Evolutionary conservation across 1,140 invertebrate genomes (phyloP).

Genomic region (Diuraphis noxia): DNA sequence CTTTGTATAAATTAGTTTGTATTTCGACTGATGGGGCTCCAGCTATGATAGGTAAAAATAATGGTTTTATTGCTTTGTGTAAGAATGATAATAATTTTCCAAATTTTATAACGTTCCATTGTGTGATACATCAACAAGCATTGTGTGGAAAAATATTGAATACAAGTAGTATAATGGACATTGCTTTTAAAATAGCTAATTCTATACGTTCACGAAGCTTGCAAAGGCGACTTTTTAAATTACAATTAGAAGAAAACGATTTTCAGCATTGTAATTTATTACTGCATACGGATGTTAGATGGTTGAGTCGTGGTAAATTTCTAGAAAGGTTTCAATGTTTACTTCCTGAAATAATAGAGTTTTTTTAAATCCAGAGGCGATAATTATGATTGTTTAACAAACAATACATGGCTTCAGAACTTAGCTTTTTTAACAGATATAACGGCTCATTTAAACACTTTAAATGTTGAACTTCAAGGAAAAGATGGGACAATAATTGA

Average conservation of each 20-base stretch:
- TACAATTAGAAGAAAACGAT: slow-evolving; percentile 22
- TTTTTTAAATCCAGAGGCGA: slow-evolving; percentile 6
- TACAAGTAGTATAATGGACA: neutral
- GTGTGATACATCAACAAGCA: slow-evolving; percentile 28
- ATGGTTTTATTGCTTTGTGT: slow-evolving; percentile 30
- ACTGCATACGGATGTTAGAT: slow-evolving; percentile 9
- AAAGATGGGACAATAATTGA: slow-evolving; percentile 20
- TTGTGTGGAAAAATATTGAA: slow-evolving; percentile 29
- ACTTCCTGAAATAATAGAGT: slow-evolving; percentile 19
- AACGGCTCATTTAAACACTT: neutral
- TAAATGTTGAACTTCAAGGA: slow-evolving; percentile 31
- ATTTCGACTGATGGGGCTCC: slow-evolving; percentile 29
- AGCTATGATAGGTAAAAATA: slow-evolving; percentile 14
- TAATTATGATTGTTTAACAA: slow-evolving; percentile 25
- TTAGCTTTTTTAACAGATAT: slow-evolving; percentile 27
- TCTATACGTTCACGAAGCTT: neutral
- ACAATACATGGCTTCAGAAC: slow-evolving; percentile 13
- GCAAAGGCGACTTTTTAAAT: slow-evolving; percentile 25
- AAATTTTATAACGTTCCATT: slow-evolving; percentile 18
- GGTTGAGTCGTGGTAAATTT: slow-evolving; percentile 7
- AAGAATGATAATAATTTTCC: slow-evolving; percentile 33
- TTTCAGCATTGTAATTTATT: slow-evolving; percentile 24
- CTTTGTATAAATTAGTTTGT: slow-evolving; percentile 22
- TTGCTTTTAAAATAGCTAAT: slow-evolving; percentile 25
- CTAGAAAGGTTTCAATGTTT: slow-evolving; percentile 17